phyloP scores from a whole-genome alignment of 2,113 vertebrate genomes.

The Gadus chalcogrammus region DNA sequence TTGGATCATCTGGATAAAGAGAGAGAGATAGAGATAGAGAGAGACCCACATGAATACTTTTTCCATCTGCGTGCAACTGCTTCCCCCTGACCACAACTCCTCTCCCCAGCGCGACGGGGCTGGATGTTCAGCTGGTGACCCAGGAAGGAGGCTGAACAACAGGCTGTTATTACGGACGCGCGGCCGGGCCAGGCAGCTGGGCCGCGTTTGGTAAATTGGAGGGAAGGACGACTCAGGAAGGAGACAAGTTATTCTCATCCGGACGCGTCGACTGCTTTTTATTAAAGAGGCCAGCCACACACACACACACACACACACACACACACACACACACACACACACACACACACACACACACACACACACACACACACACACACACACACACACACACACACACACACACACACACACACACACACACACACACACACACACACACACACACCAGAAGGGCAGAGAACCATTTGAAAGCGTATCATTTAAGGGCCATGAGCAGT shows the following conservation, averaged over 20 bases:
- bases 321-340: no score
- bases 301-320: no score
- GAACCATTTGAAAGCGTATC: not conserved
- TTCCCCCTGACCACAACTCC: not conserved
- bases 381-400: no score
- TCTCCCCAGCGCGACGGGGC: not conserved
- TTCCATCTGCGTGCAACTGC: constrained; percentile 7
- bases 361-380: no score
- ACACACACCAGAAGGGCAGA: not conserved
- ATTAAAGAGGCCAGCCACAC: no score
- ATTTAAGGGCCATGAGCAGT: not conserved
- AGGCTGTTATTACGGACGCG: constrained; percentile 42
- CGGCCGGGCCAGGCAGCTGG: constrained; percentile 37
- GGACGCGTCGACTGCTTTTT: no score
- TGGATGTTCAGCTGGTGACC: not conserved
- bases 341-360: not conserved
- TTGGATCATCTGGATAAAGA: constrained; percentile 88
- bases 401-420: no score
- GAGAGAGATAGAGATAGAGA: no score
- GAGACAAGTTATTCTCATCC: no score
- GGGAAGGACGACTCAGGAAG: constrained; percentile 13
- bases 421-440: no score
- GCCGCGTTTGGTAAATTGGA: constrained; percentile 50
- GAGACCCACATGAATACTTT: not conserved
- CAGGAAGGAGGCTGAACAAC: constrained; percentile 17